A percentile compares a stretch with the other conserved stretches of the same genome.
Conservation (phyloP, 2,888 invertebrate genomes). For the Tholera decimalis region DNA sequence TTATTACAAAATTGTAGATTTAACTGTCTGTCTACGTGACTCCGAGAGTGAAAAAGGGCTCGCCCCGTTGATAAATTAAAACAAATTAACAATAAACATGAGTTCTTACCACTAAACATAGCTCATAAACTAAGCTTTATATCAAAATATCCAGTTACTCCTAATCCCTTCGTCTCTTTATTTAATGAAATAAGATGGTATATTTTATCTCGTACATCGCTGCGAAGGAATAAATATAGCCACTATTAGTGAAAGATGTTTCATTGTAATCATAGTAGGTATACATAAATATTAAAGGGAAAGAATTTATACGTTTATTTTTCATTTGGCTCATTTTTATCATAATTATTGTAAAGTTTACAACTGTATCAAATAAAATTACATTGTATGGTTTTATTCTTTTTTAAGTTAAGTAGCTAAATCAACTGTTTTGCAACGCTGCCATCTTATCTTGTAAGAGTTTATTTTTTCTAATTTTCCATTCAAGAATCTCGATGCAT, state of each 20-base stretch:
- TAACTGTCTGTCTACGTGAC: conserved; percentile 33
- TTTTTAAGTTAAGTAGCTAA: background rate
- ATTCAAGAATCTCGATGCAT: conserved; percentile 53
- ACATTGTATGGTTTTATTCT: conserved; percentile 1
- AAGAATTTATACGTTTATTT: conserved; percentile 1
- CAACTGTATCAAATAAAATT: background rate
- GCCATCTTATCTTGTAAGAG: conserved; percentile 16
- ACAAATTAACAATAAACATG: conserved; percentile 32
- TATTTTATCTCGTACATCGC: background rate
- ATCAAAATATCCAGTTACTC: conserved; percentile 37
- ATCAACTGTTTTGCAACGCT: conserved; percentile 17
- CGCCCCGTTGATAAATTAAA: conserved; percentile 12
- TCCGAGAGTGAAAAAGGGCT: conserved; percentile 9
- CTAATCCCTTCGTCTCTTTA: background rate
- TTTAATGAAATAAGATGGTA: conserved; percentile 7
- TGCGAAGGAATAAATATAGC: conserved; percentile 2
- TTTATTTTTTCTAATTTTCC: conserved; percentile 59
- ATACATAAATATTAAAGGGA: conserved; percentile 13
- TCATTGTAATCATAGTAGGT: conserved; percentile 7
- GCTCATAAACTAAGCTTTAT: conserved; percentile 18
- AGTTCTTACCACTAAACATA: conserved; percentile 16
- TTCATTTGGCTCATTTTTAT: too few species aligned
- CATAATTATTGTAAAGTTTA: too few species aligned
- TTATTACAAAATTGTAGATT: conserved; percentile 6
- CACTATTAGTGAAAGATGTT: background rate